Conservation (phyloP, 2,888 invertebrate genomes). For the Siphlonurus alternatus region DNA sequence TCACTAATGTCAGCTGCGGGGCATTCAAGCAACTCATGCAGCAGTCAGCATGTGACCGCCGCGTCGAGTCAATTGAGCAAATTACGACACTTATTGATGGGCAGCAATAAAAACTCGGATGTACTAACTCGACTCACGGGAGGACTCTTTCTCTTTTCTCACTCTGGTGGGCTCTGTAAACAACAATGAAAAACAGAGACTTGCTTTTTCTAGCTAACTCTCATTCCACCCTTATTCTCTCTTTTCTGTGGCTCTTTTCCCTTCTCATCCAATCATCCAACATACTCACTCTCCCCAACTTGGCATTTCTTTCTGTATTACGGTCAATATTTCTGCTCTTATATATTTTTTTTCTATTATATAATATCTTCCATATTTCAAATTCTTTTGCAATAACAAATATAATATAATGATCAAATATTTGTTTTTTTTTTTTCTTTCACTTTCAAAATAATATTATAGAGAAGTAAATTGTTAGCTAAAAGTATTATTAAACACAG, state of each 20-base stretch:
- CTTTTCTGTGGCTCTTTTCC: too few relatives aligned
- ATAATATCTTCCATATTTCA: not conserved
- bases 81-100: not conserved
- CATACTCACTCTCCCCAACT: not conserved
- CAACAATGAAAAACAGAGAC: not conserved
- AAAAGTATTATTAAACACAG: too few relatives aligned
- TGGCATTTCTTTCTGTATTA: not conserved
- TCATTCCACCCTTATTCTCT: not conserved
- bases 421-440: too few relatives aligned
- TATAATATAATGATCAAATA: too few relatives aligned
- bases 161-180: not conserved
- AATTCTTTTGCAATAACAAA: not conserved
- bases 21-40: too few relatives aligned
- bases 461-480: too few relatives aligned
- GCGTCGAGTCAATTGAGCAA: not conserved
- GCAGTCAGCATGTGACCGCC: too few relatives aligned
- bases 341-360: too few relatives aligned
- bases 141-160: not conserved
- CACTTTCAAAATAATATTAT: too few relatives aligned
- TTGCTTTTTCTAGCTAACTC: not conserved
- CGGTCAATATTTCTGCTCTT: not conserved
- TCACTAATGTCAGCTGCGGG: not conserved
- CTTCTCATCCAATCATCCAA: not conserved
- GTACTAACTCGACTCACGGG: not conserved
- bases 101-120: not conserved